phyloP scores from a whole-genome alignment of 2,888 invertebrate genomes.

The Cosmia trapezina region DNA sequence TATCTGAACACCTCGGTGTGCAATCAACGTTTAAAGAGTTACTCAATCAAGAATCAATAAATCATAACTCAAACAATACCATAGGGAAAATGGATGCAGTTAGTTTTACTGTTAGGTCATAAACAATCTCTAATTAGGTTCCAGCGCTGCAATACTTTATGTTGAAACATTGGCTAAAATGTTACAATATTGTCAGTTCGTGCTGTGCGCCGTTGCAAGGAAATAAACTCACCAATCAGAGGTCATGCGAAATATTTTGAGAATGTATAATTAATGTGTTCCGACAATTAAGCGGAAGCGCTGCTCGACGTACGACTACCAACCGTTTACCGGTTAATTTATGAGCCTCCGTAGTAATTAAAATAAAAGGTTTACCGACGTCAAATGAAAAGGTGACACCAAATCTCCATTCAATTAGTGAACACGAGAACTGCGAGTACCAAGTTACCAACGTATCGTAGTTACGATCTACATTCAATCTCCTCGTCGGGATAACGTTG shows the following conservation, averaged over 20 bases:
- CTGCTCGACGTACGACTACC: background rate
- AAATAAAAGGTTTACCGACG: constrained; percentile 8
- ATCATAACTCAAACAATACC: background rate
- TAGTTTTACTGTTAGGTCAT: constrained; percentile 7
- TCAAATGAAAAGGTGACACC: constrained; percentile 12
- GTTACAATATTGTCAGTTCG: background rate
- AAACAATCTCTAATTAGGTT: constrained; percentile 3
- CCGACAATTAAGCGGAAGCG: constrained; percentile 30
- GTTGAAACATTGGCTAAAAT: background rate
- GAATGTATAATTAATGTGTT: constrained; percentile 33
- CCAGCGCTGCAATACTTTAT: constrained; percentile 9
- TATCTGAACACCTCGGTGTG: no score
- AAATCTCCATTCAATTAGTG: constrained; percentile 3
- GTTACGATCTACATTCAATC: constrained; percentile 34
- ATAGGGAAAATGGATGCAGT: background rate
- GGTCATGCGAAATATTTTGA: constrained; percentile 24
- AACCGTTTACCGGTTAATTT: constrained; percentile 1
- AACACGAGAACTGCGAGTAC: constrained; percentile 17
- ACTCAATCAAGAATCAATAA: background rate
- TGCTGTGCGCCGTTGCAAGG: background rate
- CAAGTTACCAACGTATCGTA: constrained; percentile 23
- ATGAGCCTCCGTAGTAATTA: constrained; percentile 13
- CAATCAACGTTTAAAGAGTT: no score
- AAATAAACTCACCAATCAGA: constrained; percentile 23
- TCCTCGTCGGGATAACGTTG: constrained; percentile 1